Conservation (phyloP, 2,113 vertebrate species). For the Passer domesticus region DNA sequence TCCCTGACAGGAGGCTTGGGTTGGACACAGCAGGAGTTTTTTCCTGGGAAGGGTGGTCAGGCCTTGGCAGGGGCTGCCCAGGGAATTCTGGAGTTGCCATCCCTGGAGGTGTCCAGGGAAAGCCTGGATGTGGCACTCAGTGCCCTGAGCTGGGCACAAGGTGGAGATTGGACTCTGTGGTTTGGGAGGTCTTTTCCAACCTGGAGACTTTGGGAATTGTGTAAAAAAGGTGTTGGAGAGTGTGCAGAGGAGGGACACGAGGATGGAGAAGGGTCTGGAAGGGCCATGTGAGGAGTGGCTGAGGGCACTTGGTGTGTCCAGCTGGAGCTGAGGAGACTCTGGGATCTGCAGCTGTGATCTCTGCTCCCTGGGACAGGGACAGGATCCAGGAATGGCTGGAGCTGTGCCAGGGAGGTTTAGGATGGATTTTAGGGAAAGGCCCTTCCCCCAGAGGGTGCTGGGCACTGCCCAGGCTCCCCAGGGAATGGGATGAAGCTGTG, state of each 20-base stretch:
- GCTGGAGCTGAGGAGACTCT: neutral
- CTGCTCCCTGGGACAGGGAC: neutral
- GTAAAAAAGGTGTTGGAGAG: neutral
- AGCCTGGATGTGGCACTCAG: neutral
- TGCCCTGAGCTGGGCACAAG: neutral
- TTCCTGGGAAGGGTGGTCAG: neutral
- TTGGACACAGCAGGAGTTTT: neutral
- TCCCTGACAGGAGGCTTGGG: accelerated
- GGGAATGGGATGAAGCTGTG: neutral
- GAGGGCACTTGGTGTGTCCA: neutral
- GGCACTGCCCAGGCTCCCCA: neutral
- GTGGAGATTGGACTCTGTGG: accelerated
- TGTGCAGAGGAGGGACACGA: neutral
- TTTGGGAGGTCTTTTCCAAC: neutral
- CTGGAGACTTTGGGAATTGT: neutral
- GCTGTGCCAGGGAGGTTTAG: neutral
- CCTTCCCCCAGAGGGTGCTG: neutral
- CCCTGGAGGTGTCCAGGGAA: neutral
- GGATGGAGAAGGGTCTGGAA: neutral
- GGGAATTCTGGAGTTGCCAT: accelerated
- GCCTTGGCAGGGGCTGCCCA: neutral
- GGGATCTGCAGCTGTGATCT: accelerated
- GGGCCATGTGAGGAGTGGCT: neutral
- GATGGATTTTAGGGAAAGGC: neutral
- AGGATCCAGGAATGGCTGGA: neutral